Percentiles rank a stretch among this genome's conserved stretches.
Evolutionary conservation across 2,888 invertebrate species (phyloP).

Genomic region (Aleiodes leptofemur): DNA sequence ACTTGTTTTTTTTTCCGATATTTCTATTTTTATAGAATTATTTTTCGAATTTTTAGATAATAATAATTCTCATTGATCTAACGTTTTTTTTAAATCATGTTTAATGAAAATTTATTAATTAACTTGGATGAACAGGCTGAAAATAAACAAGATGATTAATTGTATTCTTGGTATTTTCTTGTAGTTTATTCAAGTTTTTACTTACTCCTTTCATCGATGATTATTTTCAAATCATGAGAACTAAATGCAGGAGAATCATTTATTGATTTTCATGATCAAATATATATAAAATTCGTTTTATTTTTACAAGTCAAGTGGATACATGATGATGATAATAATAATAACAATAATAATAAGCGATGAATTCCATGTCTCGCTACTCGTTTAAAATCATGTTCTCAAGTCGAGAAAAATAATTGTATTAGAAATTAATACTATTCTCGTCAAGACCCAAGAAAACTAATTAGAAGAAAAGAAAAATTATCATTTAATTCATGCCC

Average conservation of each 20-base stretch:
- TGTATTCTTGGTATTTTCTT: conserved; percentile 7
- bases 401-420: conserved; percentile 28
- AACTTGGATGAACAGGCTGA: not conserved
- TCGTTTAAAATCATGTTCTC: not conserved
- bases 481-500: conserved; percentile 26
- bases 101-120: not conserved
- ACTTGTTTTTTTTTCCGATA: conserved; percentile 5
- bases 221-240: not conserved
- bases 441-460: not conserved
- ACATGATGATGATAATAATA: conserved; percentile 38
- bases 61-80: not conserved
- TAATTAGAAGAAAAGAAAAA: not conserved
- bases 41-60: not conserved
- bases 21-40: not conserved
- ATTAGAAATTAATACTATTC: not conserved
- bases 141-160: conserved; percentile 15
- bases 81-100: too few relatives aligned
- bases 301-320: conserved; percentile 49
- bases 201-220: not conserved
- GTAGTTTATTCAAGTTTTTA: conserved; percentile 6
- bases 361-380: conserved; percentile 23
- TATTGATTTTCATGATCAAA: conserved; percentile 37
- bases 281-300: conserved; percentile 61
- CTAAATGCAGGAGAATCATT: not conserved
- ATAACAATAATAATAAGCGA: conserved; percentile 6